Conservation (phyloP, 2,888 invertebrate species). For the Nephrotoma flavescens region DNA sequence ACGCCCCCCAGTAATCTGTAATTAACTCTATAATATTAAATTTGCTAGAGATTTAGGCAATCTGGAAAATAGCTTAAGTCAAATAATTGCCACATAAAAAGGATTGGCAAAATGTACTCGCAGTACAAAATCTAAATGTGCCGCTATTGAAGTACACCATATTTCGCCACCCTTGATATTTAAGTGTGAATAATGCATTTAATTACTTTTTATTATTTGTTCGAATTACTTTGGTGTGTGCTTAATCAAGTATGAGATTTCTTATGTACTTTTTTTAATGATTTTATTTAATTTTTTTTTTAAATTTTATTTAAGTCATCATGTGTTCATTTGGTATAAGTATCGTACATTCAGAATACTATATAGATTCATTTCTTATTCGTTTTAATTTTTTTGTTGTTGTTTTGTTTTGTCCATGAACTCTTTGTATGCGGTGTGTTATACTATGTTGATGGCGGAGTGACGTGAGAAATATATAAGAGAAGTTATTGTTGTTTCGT, state of each 20-base stretch:
- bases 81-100: background rate
- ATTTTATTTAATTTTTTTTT: background rate
- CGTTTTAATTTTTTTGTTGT: background rate
- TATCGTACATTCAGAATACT: background rate
- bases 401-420: background rate
- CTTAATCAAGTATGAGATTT: background rate
- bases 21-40: too few relatives aligned
- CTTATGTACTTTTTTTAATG: background rate
- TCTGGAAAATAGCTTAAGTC: background rate
- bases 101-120: background rate
- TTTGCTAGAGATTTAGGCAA: background rate
- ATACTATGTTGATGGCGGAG: background rate
- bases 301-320: background rate
- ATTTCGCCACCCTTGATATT: background rate
- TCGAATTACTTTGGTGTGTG: background rate
- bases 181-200: background rate
- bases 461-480: background rate
- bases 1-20: too few relatives aligned
- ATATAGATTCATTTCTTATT: background rate
- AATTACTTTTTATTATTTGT: background rate
- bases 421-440: background rate
- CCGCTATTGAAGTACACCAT: background rate
- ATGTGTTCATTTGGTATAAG: background rate
- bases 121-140: background rate
- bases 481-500: background rate